These are phyloP conservation scores for Hestina assimilis DNA, from an alignment of 1,140 invertebrate genomes.

Conservation along the genomic window DNA sequence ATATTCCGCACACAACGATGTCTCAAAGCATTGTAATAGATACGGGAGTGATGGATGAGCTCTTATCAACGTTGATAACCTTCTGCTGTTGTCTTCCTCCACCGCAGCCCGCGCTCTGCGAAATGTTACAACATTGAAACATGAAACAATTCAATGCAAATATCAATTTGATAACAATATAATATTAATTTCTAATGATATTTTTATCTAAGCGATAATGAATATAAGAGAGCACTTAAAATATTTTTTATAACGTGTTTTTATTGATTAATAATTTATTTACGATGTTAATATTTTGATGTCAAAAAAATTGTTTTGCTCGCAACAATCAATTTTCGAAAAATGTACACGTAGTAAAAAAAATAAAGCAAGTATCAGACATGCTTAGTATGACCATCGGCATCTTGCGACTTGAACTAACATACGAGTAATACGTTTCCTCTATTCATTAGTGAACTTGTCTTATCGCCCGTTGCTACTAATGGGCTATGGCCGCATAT, in stretches of 20 bases:
- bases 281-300: too few species aligned
- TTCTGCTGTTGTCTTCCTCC: conserved; percentile 41
- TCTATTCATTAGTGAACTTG: conserved; percentile 63
- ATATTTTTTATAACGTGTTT: too few species aligned
- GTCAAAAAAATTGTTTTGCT: too few species aligned
- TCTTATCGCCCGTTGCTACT: conserved; percentile 49
- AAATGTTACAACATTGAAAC: neutral
- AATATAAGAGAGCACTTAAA: too few species aligned
- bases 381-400: neutral
- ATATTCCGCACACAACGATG: conserved; percentile 52
- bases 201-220: too few species aligned
- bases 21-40: conserved; percentile 46
- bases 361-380: too few species aligned
- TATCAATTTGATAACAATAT: neutral
- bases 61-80: conserved; percentile 69
- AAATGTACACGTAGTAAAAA: too few species aligned
- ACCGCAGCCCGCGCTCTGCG: conserved; percentile 18
- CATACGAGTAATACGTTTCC: conserved; percentile 41
- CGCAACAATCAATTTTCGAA: too few species aligned
- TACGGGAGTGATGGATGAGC: conserved; percentile 65
- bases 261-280: too few species aligned
- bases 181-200: neutral
- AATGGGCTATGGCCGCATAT: conserved; percentile 52
- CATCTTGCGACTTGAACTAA: neutral
- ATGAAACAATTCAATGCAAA: neutral